phyloP scores from a whole-genome alignment of 2,113 vertebrate genomes.

The Ardeotis arabs region DNA sequence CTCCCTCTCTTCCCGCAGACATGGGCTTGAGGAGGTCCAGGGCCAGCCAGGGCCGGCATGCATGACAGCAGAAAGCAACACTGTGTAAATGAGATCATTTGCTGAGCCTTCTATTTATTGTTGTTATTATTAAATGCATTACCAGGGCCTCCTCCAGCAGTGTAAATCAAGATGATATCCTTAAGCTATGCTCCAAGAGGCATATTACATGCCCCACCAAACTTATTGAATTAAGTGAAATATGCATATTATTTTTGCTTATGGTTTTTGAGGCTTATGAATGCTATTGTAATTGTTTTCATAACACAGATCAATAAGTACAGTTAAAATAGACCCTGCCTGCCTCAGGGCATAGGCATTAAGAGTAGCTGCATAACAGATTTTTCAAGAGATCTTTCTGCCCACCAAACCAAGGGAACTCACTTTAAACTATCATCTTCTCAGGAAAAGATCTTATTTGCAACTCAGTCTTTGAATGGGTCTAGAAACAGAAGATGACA shows the following conservation, averaged over 20 bases:
- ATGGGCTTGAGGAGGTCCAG: not conserved
- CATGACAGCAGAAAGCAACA: not conserved
- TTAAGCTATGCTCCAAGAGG: not conserved
- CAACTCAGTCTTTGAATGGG: not conserved
- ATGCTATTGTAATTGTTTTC: slow-evolving; percentile 17
- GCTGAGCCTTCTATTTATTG: not conserved
- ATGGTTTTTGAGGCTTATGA: slow-evolving; percentile 23
- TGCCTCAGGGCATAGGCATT: not conserved
- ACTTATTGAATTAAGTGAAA: slow-evolving; percentile 17
- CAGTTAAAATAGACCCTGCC: not conserved
- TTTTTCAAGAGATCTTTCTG: not conserved
- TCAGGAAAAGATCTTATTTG: not conserved
- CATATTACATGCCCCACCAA: not conserved
- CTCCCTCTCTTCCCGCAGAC: not conserved
- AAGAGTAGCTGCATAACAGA: not conserved
- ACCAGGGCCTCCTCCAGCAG: not conserved
- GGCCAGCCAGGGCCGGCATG: not conserved
- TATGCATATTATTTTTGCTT: not conserved
- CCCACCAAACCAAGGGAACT: not conserved
- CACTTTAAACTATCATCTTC: not conserved
- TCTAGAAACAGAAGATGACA: not conserved
- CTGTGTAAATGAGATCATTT: not conserved
- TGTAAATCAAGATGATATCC: not conserved
- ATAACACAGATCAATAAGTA: slow-evolving; percentile 40
- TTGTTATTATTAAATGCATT: not conserved